Evolutionary conservation across 2,113 vertebrate species (phyloP).

Genomic region (Percina caprodes): DNA sequence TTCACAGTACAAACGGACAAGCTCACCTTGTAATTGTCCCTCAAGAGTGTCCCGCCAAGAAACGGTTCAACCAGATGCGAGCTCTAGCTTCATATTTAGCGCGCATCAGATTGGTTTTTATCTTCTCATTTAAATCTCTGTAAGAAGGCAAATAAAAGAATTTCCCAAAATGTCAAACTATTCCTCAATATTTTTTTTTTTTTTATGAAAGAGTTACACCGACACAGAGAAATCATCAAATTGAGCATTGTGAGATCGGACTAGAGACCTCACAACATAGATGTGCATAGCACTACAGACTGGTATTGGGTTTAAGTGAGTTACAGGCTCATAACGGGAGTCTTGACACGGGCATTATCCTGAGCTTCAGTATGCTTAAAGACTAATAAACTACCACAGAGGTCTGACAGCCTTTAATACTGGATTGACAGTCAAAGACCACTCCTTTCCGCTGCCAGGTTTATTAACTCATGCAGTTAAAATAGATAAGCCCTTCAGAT

Average conservation of each 20-base stretch:
- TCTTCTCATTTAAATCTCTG: neutral
- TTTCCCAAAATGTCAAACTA: neutral
- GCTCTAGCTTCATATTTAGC: neutral
- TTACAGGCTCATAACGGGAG: constrained; percentile 5
- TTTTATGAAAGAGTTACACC: neutral
- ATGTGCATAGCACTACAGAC: constrained; percentile 8
- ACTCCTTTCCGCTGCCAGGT: constrained; percentile 27
- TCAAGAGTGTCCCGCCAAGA: neutral
- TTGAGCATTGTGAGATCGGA: neutral
- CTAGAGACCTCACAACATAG: neutral
- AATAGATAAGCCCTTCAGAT: constrained; percentile 18
- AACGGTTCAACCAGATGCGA: neutral
- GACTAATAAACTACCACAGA: constrained; percentile 34
- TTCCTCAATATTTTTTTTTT: neutral
- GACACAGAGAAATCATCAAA: neutral
- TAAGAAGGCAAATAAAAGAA: neutral
- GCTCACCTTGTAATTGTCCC: neutral
- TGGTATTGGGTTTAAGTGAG: constrained; percentile 19
- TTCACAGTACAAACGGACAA: neutral
- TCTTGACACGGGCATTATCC: constrained; percentile 66
- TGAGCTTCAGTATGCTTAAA: constrained; percentile 43
- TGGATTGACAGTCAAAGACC: constrained; percentile 38
- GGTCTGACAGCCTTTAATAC: constrained; percentile 15
- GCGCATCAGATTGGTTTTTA: neutral
- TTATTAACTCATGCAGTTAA: constrained; percentile 33